These are phyloP conservation scores for Busseola fusca DNA, from an alignment of 2,888 invertebrate genomes.

Conservation along the genomic window DNA sequence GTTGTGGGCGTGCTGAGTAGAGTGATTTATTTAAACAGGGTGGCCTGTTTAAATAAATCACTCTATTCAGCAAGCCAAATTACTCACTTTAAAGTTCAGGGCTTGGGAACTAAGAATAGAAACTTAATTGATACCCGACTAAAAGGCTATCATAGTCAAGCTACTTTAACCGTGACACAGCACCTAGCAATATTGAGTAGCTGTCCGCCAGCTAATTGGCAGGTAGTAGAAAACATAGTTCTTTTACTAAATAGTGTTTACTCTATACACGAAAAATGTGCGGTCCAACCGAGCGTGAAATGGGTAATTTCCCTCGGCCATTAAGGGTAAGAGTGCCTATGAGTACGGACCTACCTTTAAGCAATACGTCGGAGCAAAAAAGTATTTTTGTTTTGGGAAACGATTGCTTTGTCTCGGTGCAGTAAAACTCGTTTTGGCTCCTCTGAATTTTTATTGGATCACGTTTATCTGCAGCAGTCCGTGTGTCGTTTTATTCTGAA, in stretches of 20 bases:
- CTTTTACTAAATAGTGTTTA: slow-evolving; percentile 65
- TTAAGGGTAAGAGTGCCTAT: slow-evolving; percentile 67
- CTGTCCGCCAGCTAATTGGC: slow-evolving; percentile 56
- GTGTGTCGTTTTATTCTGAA: slow-evolving; percentile 33
- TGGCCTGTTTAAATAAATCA: slow-evolving; percentile 21
- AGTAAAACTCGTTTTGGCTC: slow-evolving; percentile 53
- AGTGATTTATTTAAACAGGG: slow-evolving; percentile 24
- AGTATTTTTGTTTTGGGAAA: slow-evolving; percentile 64
- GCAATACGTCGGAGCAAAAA: slow-evolving; percentile 69
- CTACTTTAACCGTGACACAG: slow-evolving; percentile 18
- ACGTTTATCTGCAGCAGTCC: slow-evolving; percentile 59
- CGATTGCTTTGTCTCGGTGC: slow-evolving; percentile 62
- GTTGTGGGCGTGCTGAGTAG: background rate
- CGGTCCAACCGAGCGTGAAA: slow-evolving; percentile 72
- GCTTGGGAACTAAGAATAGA: slow-evolving; percentile 14
- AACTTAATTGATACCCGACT: slow-evolving; percentile 29
- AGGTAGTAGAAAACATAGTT: slow-evolving; percentile 55
- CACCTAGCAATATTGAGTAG: slow-evolving; percentile 23
- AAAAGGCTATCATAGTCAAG: slow-evolving; percentile 26
- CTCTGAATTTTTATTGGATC: slow-evolving; percentile 64
- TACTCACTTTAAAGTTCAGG: slow-evolving; percentile 11
- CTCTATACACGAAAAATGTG: slow-evolving; percentile 69
- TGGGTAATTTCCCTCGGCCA: slow-evolving; percentile 76
- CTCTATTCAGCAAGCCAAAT: background rate
- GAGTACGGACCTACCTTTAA: too few species aligned